Base-by-base conservation (phyloP, 2,113 vertebrate genomes). In the Gobio gobio region DNA sequence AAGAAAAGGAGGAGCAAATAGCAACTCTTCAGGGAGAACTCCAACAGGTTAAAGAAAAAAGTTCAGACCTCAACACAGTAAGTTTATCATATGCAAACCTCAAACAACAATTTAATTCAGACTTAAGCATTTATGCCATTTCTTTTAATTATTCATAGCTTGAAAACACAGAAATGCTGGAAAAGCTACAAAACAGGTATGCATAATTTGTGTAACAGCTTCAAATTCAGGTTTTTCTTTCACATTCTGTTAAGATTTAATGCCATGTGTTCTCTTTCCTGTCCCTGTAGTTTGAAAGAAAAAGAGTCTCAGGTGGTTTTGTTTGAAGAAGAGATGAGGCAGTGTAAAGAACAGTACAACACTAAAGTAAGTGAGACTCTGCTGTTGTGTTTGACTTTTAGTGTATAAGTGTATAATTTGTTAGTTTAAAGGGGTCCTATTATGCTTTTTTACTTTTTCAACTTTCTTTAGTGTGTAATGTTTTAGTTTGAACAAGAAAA, bases 1-100 rank as follows among this genome's bases (percentile, higher is more conserved):
- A 80, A 64, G 86, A 84, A 73, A 83, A 78, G n/a, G 82, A 84
- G 10, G 45, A 26, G 40, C 82, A 73, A 51, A 63, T 87, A 51
- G 63, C 82, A 73, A 49, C 86, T 61, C 75, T 87, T 78, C 81
- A 87, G 22, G 86, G 18, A 26, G 64, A 63, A 29, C 76, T 93
- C 9, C 7, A 83, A 0, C 92, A 94, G 82, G 91, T 64, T 33
- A 87, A 80, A 70, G 51, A 84, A 36, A 54, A 79, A n/a, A 82
- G 33, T 54, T 59, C 26, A 14, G 84, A 80, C n/a, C 49, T 29
- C 20, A 74, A 47, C 18, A 63, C 26, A 36, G 77, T 86, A 86
- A 59, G 84, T 73, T 36, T 54, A 56, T 59, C n/a, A 80, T 47
- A 80, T 29, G 40, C 54, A 64, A 9, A 36, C 36, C 40, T 63